Evolutionary conservation across 2,113 vertebrate species (phyloP).

Genomic region (Apodemus speciosus): DNA sequence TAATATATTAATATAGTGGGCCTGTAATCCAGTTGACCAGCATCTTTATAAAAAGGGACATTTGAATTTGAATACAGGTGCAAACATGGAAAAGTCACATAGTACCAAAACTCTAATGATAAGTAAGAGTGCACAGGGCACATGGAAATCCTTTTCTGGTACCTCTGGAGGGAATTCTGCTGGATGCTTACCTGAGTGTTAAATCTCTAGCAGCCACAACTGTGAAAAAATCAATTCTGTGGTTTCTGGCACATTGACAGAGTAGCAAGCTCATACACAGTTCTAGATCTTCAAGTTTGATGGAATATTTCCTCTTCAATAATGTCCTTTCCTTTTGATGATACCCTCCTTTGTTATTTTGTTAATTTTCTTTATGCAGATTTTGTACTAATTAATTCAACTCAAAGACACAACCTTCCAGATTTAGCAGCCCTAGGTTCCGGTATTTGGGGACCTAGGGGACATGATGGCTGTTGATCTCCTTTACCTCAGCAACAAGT

Average conservation of each 20-base stretch:
- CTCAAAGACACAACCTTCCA: neutral
- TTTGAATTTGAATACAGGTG: neutral
- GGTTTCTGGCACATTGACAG: neutral
- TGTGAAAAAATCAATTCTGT: neutral
- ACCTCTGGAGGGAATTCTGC: neutral
- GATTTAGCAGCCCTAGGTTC: neutral
- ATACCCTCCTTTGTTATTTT: neutral
- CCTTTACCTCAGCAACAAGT: neutral
- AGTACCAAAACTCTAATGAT: neutral
- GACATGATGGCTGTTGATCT: too few species aligned
- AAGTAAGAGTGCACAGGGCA: neutral
- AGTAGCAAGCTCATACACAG: neutral
- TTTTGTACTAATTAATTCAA: slow-evolving; percentile 36
- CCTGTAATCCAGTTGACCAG: neutral
- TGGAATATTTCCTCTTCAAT: neutral
- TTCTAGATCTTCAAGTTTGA: neutral
- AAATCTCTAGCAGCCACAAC: too few species aligned
- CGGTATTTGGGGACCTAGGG: neutral
- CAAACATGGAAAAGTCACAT: neutral
- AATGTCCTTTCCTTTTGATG: neutral
- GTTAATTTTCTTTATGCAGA: neutral
- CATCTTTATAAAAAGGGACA: neutral
- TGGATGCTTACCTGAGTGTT: neutral
- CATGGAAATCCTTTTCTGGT: neutral
- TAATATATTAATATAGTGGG: neutral